Conservation (phyloP, 2,113 vertebrate genomes). For the Rhadina sibilatrix region DNA sequence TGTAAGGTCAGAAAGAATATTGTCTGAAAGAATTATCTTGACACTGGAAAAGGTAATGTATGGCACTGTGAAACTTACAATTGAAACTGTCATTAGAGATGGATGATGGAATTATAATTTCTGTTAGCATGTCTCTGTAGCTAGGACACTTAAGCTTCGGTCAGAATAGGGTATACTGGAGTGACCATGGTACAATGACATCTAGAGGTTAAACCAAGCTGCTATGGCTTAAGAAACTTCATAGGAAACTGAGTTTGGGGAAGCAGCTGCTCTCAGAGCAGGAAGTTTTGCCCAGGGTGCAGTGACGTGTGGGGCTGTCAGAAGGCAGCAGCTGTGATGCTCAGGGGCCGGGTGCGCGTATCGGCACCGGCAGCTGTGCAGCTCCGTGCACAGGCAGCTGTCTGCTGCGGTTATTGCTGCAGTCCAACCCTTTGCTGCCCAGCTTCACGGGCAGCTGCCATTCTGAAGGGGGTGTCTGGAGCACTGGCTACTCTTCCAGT, state of each 20-base stretch:
- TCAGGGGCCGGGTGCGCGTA: accelerated
- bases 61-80: neutral
- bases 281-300: neutral
- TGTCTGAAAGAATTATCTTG: neutral
- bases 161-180: neutral
- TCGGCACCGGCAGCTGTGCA: neutral
- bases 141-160: neutral
- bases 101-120: neutral
- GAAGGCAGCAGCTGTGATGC: neutral
- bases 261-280: neutral
- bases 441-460: neutral
- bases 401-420: neutral
- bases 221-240: neutral
- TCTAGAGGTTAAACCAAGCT: neutral
- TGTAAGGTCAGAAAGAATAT: neutral
- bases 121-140: neutral
- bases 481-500: accelerated
- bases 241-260: accelerated
- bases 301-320: neutral
- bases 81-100: neutral
- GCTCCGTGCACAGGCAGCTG: neutral
- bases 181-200: neutral
- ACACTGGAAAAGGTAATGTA: neutral
- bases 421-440: neutral
- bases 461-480: neutral